These are phyloP conservation scores for Mallotus villosus DNA, from an alignment of 2,797 vertebrate species.

Conservation along the genomic window DNA sequence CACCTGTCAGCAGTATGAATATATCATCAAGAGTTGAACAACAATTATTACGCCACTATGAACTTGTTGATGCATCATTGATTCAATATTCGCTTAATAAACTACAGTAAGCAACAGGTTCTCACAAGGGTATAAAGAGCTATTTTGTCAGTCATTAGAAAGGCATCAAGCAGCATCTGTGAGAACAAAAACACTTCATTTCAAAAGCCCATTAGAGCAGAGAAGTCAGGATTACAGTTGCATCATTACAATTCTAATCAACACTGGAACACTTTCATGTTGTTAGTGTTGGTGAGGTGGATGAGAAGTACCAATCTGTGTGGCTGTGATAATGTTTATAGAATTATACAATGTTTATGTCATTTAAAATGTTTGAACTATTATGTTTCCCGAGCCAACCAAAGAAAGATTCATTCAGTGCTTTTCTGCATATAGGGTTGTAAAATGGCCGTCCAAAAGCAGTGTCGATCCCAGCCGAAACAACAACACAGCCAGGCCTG, in stretches of 20 bases:
- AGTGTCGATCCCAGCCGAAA: slow-evolving; percentile 45
- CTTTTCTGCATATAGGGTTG: not conserved
- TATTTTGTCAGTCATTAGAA: not conserved
- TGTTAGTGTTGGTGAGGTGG: too few relatives aligned
- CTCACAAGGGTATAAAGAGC: not conserved
- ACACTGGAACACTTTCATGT: too few relatives aligned
- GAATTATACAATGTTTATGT: not conserved
- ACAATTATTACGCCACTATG: not conserved
- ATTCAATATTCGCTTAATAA: not conserved
- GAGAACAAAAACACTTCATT: slow-evolving; percentile 15
- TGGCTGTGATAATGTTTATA: slow-evolving; percentile 3
- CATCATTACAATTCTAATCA: slow-evolving; percentile 9
- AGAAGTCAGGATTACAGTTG: slow-evolving; percentile 3
- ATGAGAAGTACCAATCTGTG: too few relatives aligned
- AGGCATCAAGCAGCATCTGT: not conserved
- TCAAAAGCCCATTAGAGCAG: slow-evolving; percentile 23
- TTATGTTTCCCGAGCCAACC: too few relatives aligned
- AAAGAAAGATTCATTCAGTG: not conserved
- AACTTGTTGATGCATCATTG: not conserved
- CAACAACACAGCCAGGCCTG: slow-evolving; percentile 15
- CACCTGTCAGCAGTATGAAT: not conserved
- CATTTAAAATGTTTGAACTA: too few relatives aligned
- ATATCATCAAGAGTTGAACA: not conserved
- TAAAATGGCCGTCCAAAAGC: slow-evolving; percentile 43
- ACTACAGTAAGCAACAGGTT: not conserved